Conservation (phyloP, 2,888 invertebrate genomes). For the Dugesia japonica region DNA sequence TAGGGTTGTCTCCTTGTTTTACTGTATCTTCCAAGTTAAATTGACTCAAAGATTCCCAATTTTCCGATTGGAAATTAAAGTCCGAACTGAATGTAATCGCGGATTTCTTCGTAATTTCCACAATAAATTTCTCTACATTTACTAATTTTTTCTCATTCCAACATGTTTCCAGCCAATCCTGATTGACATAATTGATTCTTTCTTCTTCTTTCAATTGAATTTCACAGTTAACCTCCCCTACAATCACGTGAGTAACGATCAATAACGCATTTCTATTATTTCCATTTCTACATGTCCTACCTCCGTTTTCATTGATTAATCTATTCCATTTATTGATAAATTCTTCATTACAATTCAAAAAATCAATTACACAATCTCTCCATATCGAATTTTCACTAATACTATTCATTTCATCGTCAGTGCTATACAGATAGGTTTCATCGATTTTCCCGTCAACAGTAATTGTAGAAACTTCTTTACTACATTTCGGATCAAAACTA, state of each 20-base stretch:
- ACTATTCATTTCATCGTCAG: too few relatives aligned
- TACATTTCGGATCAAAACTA: neutral
- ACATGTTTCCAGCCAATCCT: neutral
- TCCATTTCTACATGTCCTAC: neutral
- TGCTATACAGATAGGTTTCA: too few relatives aligned
- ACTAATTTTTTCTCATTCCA: neutral
- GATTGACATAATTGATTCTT: neutral
- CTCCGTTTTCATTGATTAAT: neutral
- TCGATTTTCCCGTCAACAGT: neutral
- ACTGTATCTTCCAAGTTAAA: too few relatives aligned
- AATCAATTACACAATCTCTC: neutral
- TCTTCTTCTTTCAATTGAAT: neutral
- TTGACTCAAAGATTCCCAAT: too few relatives aligned
- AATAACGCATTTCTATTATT: too few relatives aligned
- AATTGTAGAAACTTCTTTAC: neutral
- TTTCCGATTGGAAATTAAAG: too few relatives aligned
- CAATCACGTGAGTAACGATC: neutral
- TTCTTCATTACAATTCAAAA: neutral
- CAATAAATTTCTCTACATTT: neutral
- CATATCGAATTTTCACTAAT: neutral
- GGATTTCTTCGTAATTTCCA: neutral
- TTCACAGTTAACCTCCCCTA: neutral
- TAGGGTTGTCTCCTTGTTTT: too few relatives aligned
- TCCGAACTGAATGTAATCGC: too few relatives aligned
- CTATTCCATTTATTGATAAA: neutral